phyloP scores from a whole-genome alignment of 2,797 vertebrate species.

The Babyrousa celebensis region DNA sequence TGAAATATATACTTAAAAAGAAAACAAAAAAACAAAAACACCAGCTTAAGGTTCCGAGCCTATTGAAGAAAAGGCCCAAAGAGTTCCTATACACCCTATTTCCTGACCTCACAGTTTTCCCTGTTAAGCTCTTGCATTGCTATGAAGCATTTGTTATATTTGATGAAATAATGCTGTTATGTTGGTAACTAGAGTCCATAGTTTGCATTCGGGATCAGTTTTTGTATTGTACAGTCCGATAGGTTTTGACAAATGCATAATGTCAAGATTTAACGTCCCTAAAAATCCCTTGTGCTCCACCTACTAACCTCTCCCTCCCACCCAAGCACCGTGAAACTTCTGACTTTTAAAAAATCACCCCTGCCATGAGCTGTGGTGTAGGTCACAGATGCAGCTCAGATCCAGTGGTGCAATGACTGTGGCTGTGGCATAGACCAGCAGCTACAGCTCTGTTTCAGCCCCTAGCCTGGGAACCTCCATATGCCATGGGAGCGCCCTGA shows the following conservation, averaged over 20 bases:
- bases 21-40: no score
- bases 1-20: background rate
- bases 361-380: no score
- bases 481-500: no score
- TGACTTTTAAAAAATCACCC: background rate
- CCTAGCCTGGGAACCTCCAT: no score
- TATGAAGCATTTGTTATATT: background rate
- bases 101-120: background rate
- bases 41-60: background rate
- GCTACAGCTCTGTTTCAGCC: no score
- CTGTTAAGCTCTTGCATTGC: background rate
- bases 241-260: background rate
- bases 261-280: background rate
- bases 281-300: background rate
- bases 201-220: background rate
- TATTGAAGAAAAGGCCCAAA: background rate
- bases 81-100: background rate
- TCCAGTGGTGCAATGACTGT: no score
- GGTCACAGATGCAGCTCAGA: no score
- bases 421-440: no score
- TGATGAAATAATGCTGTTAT: background rate
- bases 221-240: background rate
- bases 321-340: background rate
- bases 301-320: background rate
- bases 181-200: background rate